Percentiles rank a stretch among this genome's conserved stretches.
phyloP scores from a whole-genome alignment of 2,888 invertebrate species.

The Mantis religiosa region DNA sequence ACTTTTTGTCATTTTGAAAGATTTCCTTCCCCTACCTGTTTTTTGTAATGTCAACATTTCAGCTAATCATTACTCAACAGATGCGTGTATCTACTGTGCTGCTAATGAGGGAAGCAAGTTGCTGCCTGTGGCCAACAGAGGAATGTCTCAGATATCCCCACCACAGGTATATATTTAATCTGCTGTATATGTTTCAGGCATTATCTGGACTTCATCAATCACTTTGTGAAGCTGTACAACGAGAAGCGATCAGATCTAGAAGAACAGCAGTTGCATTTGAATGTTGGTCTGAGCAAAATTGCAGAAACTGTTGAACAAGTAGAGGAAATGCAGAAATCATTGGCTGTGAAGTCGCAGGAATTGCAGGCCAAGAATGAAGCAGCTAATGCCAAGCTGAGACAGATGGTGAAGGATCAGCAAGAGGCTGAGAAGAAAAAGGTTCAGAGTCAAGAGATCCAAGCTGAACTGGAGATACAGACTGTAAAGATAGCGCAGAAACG shows the following conservation, averaged over 20 bases:
- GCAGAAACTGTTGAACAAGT: conserved; percentile 99
- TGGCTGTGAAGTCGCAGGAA: conserved; percentile 93
- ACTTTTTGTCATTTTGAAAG: too few relatives aligned
- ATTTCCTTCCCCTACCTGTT: too few relatives aligned
- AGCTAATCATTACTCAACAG: too few relatives aligned
- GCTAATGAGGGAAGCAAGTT: too few relatives aligned
- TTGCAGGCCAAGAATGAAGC: conserved; percentile 96
- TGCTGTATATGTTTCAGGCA: conserved; percentile 54
- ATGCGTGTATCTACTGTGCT: too few relatives aligned
- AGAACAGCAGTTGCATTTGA: conserved; percentile 97
- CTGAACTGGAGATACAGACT: conserved; percentile 72
- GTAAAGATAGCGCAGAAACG: conserved; percentile 91
- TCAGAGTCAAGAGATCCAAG: conserved; percentile 94
- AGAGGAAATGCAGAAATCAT: conserved; percentile 97
- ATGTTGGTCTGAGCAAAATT: conserved; percentile 97
- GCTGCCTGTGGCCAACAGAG: too few relatives aligned
- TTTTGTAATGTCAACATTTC: too few relatives aligned
- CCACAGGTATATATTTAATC: too few relatives aligned
- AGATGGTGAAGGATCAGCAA: conserved; percentile 99
- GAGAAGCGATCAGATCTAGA: conserved; percentile 98
- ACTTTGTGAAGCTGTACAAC: conserved; percentile 95
- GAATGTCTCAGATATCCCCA: too few relatives aligned
- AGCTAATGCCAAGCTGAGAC: conserved; percentile 96
- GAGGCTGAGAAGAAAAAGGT: conserved; percentile 99
- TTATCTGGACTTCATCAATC: conserved; percentile 98